Evolutionary conservation across 2,888 invertebrate species (phyloP).

Genomic region (Catocala fraxini): DNA sequence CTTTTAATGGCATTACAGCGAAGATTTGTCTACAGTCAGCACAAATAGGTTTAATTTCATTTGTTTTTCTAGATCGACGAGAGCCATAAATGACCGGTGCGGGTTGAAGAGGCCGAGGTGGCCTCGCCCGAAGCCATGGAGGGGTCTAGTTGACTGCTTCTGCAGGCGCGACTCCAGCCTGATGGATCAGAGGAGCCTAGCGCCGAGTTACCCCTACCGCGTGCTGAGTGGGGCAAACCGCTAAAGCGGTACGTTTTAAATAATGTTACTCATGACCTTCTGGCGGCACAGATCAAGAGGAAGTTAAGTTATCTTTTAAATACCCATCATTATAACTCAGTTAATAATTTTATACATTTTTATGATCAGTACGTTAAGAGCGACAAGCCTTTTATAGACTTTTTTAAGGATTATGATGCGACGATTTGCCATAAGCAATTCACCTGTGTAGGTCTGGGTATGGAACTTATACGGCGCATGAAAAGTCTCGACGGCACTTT

Average conservation of each 20-base stretch:
- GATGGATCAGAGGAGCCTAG: conserved; percentile 57
- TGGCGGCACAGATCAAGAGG: conserved; percentile 87
- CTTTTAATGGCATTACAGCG: too few relatives aligned
- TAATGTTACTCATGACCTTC: conserved; percentile 90
- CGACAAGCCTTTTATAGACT: conserved; percentile 84
- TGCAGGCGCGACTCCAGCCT: conserved; percentile 63
- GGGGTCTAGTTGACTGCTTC: conserved; percentile 98
- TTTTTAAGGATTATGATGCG: conserved; percentile 92
- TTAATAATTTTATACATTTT: conserved; percentile 92
- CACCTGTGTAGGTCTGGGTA: conserved; percentile 94
- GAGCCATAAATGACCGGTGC: conserved; percentile 11
- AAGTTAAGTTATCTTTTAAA: conserved; percentile 93
- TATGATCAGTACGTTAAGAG: conserved; percentile 83
- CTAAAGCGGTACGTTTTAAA: conserved; percentile 45
- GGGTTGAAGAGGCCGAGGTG: conserved; percentile 77
- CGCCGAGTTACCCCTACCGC: conserved; percentile 89
- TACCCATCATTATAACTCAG: conserved; percentile 95
- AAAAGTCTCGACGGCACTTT: conserved; percentile 87
- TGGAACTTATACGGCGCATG: conserved; percentile 91
- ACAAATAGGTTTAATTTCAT: conserved; percentile 2
- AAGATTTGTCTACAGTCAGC: too few relatives aligned
- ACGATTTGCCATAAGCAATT: conserved; percentile 92
- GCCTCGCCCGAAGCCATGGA: conserved; percentile 92
- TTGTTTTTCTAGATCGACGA: not conserved
- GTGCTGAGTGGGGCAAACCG: conserved; percentile 83